Evolutionary conservation across 2,113 vertebrate species (phyloP).

Genomic region (Romanogobio albipinnatus): DNA sequence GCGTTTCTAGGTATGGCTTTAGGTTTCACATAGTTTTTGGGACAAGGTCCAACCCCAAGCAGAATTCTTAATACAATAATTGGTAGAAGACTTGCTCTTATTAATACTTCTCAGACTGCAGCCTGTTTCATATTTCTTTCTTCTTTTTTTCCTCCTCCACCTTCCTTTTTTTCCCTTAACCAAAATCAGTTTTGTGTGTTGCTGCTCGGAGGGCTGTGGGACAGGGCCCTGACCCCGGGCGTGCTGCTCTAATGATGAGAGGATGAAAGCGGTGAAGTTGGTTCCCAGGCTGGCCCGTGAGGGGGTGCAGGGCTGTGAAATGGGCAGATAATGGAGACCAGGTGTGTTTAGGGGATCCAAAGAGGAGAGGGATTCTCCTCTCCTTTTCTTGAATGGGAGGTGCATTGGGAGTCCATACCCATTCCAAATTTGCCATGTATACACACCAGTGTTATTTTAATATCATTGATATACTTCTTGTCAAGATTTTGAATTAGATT

Average conservation of each 20-base stretch:
- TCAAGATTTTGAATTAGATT: neutral
- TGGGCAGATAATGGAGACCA: constrained; percentile 82
- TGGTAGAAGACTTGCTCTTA: constrained; percentile 74
- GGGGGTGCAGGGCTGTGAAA: constrained; percentile 79
- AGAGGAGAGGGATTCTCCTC: constrained; percentile 73
- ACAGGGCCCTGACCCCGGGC: constrained; percentile 80
- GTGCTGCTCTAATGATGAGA: constrained; percentile 80
- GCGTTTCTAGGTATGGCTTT: constrained; percentile 62
- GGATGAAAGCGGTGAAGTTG: constrained; percentile 82
- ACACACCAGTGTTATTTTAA: neutral
- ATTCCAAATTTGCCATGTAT: too few species aligned
- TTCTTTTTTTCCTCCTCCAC: constrained; percentile 35
- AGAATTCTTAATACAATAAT: constrained; percentile 79
- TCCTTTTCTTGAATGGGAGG: constrained; percentile 47
- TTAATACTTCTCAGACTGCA: constrained; percentile 72
- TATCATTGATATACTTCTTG: neutral
- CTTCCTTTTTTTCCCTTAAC: constrained; percentile 60
- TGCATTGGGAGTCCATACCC: neutral
- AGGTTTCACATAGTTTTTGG: constrained; percentile 71
- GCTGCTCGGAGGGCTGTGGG: constrained; percentile 79
- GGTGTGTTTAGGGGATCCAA: constrained; percentile 68
- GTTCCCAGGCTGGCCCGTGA: constrained; percentile 83
- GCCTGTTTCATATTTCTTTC: constrained; percentile 46
- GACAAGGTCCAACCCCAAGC: constrained; percentile 70
- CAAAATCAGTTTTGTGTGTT: constrained; percentile 77